Conservation (phyloP, 2,888 invertebrate genomes). For the Ypsolopha sequella region DNA sequence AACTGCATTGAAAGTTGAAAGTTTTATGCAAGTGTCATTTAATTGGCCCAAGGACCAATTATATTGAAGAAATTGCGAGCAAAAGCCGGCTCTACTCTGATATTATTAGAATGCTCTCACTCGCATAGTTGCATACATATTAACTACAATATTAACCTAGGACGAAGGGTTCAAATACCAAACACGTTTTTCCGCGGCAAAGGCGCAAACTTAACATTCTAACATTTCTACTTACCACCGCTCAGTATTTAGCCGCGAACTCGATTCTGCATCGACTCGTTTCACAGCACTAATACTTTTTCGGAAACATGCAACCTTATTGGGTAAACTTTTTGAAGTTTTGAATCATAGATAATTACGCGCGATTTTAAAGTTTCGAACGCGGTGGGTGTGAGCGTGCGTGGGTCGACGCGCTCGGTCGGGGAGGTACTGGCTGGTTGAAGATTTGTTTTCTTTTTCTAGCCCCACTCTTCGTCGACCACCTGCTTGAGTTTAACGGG, state of each 20-base stretch:
- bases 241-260: conserved; percentile 20
- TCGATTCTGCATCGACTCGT: conserved; percentile 24
- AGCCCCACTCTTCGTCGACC: conserved; percentile 16
- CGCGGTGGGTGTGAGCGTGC: conserved; percentile 28
- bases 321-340: conserved; percentile 15
- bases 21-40: not conserved
- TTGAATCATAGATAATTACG: conserved; percentile 14
- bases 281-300: conserved; percentile 2
- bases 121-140: not conserved
- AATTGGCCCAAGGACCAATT: too few relatives aligned
- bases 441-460: conserved; percentile 38
- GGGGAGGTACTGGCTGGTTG: conserved; percentile 21
- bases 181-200: conserved; percentile 22
- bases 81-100: not conserved
- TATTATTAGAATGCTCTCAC: not conserved
- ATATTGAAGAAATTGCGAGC: not conserved
- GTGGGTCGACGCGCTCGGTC: conserved; percentile 34
- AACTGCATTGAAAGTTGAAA: too few relatives aligned
- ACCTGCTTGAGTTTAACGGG: conserved; percentile 27
- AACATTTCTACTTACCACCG: conserved; percentile 40
- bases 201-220: conserved; percentile 23
- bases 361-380: conserved; percentile 23
- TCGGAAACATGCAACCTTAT: not conserved
- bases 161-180: conserved; percentile 20
- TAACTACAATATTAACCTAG: conserved; percentile 2